A percentile compares a stretch with the other conserved stretches of the same genome.
Evolutionary conservation across 2,888 invertebrate genomes (phyloP).

Genomic region (Trisateles emortualis): DNA sequence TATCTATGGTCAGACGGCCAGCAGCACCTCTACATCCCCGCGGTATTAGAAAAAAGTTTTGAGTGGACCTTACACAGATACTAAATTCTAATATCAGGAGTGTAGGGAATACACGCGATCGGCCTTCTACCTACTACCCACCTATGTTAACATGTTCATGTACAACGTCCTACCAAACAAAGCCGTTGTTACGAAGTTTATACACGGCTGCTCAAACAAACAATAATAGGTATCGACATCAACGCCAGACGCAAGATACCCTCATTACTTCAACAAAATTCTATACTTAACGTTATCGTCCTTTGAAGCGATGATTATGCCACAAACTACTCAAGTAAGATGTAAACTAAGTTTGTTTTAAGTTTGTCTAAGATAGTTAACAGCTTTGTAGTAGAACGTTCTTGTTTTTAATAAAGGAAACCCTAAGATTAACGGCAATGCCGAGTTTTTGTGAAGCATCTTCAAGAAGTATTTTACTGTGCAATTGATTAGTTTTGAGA

Average conservation of each 20-base stretch:
- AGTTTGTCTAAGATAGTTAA: slow-evolving; percentile 49
- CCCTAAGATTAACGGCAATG: slow-evolving; percentile 24
- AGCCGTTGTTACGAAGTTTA: too few species aligned
- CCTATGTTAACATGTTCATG: too few species aligned
- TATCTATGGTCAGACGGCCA: too few species aligned
- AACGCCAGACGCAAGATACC: too few species aligned
- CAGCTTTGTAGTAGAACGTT: slow-evolving; percentile 23
- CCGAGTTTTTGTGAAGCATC: slow-evolving; percentile 12
- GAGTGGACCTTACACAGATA: too few species aligned
- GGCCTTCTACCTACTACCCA: too few species aligned
- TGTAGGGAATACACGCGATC: too few species aligned
- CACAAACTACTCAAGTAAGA: slow-evolving; percentile 33
- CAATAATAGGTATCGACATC: not conserved
- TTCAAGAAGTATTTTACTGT: not conserved
- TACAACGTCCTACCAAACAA: too few species aligned
- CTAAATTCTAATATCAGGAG: too few species aligned
- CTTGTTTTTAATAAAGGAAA: slow-evolving; percentile 34
- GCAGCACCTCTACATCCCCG: too few species aligned
- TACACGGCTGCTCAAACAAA: too few species aligned
- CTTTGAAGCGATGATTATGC: slow-evolving; percentile 57
- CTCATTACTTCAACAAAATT: slow-evolving; percentile 12
- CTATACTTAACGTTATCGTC: slow-evolving; percentile 14
- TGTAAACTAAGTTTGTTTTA: slow-evolving; percentile 41
- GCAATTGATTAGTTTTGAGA: not conserved
- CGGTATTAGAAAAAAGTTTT: too few species aligned